Evolutionary conservation across 2,888 invertebrate species (phyloP).

Genomic region (Heliothis peltigera): DNA sequence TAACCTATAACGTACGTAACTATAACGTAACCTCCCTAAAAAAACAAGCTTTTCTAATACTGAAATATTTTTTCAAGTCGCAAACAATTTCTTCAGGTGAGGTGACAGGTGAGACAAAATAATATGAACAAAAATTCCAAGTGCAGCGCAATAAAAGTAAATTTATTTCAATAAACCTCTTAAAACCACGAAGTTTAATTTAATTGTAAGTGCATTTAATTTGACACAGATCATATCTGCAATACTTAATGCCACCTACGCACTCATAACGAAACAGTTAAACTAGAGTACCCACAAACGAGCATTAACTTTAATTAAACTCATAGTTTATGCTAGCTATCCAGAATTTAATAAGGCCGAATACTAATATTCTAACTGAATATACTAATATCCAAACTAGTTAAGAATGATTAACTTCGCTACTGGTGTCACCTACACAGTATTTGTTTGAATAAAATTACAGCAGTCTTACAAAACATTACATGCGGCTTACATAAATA

Average conservation of each 20-base stretch:
- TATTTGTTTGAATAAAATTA: slow-evolving; percentile 42
- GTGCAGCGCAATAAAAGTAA: no score
- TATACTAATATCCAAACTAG: slow-evolving; percentile 4
- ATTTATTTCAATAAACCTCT: no score
- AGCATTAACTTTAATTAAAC: slow-evolving; percentile 12
- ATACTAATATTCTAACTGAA: slow-evolving; percentile 12
- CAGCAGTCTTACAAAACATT: slow-evolving; percentile 49
- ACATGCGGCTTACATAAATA: slow-evolving; percentile 35
- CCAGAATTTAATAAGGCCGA: neutral
- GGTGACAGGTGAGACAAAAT: no score
- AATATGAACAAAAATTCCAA: no score
- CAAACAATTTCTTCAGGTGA: no score
- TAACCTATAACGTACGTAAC: no score
- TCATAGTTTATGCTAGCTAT: slow-evolving; percentile 16
- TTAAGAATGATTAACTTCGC: slow-evolving; percentile 37
- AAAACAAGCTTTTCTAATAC: no score
- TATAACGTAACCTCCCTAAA: no score
- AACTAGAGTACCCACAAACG: neutral
- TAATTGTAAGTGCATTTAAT: no score
- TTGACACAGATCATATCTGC: neutral
- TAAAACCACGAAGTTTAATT: no score
- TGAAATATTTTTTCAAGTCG: no score
- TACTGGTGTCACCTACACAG: slow-evolving; percentile 44
- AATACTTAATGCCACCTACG: neutral
- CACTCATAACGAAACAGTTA: neutral